These are phyloP conservation scores for Hucho hucho DNA, from an alignment of 2,113 vertebrate species.

Conservation along the genomic window DNA sequence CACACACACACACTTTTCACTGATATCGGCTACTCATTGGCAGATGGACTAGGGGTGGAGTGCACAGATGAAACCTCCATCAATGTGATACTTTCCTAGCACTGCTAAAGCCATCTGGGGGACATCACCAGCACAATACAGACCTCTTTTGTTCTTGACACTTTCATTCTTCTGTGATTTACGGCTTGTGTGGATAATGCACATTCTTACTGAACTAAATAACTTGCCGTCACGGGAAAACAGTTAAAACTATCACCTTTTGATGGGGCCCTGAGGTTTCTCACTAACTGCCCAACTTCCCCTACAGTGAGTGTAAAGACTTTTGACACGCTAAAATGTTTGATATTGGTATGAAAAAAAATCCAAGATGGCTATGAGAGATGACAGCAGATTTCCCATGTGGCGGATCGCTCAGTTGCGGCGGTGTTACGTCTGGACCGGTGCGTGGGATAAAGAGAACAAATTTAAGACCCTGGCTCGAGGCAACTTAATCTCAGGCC, in stretches of 20 bases:
- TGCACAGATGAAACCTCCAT: no score
- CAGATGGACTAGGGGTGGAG: no score
- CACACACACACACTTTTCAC: no score
- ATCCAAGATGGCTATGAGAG: constrained; percentile 15
- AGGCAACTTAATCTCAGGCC: constrained; percentile 38
- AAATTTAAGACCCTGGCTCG: constrained; percentile 21
- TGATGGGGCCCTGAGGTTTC: constrained; percentile 5
- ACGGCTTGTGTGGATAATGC: constrained; percentile 21
- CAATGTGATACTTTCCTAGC: not conserved
- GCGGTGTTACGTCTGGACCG: constrained; percentile 30
- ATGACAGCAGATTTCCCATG: constrained; percentile 26
- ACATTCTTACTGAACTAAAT: constrained; percentile 10
- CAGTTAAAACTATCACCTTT: constrained; percentile 11
- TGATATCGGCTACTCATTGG: no score
- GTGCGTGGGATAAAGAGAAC: constrained; percentile 5
- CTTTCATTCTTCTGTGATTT: constrained; percentile 31
- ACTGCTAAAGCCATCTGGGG: constrained; percentile 41
- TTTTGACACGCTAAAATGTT: constrained; percentile 21
- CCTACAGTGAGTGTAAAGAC: not conserved
- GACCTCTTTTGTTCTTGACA: constrained; percentile 27
- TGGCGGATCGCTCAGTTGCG: constrained; percentile 47
- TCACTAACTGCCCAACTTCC: not conserved
- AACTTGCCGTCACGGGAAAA: constrained; percentile 23
- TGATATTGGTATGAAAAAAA: constrained; percentile 18
- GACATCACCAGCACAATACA: constrained; percentile 28